These are phyloP conservation scores for Phoenicopterus ruber DNA, from an alignment of 2,113 vertebrate genomes.

Conservation along the genomic window DNA sequence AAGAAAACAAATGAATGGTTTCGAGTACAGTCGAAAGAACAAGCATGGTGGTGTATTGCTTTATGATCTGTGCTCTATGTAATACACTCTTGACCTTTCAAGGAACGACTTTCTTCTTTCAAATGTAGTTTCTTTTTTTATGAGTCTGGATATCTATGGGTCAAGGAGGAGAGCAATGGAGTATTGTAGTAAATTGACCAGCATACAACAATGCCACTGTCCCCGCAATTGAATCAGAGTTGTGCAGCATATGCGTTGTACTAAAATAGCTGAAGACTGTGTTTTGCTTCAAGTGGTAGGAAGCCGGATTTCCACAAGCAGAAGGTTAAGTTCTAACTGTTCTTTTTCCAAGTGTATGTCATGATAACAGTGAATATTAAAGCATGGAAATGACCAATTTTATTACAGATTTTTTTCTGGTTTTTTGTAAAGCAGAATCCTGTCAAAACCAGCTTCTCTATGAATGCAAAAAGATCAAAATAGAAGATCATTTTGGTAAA, in stretches of 20 bases:
- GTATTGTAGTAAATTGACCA: slow-evolving; percentile 14
- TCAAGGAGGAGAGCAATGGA: neutral
- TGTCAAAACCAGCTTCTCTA: neutral
- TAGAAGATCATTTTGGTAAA: neutral
- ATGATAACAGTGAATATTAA: neutral
- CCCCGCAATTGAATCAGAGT: neutral
- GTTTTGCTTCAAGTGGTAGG: neutral
- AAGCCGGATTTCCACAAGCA: neutral
- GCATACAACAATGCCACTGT: neutral
- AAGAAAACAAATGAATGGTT: slow-evolving; percentile 5
- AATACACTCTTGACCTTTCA: slow-evolving; percentile 32
- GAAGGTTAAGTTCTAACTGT: neutral
- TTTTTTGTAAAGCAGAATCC: neutral
- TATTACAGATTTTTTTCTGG: neutral
- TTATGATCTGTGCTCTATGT: neutral
- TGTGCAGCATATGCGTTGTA: neutral
- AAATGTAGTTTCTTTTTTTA: slow-evolving; percentile 1
- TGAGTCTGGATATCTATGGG: neutral
- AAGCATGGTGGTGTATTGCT: neutral
- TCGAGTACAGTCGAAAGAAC: neutral
- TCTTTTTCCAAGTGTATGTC: neutral
- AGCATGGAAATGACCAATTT: neutral
- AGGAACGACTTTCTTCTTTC: neutral
- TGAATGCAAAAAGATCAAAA: neutral
- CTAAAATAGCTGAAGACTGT: neutral